Evolutionary conservation across 2,797 vertebrate species (phyloP), one percentile per base, ranked within the genome.

Genomic region (Protonibea diacanthus): DNA sequence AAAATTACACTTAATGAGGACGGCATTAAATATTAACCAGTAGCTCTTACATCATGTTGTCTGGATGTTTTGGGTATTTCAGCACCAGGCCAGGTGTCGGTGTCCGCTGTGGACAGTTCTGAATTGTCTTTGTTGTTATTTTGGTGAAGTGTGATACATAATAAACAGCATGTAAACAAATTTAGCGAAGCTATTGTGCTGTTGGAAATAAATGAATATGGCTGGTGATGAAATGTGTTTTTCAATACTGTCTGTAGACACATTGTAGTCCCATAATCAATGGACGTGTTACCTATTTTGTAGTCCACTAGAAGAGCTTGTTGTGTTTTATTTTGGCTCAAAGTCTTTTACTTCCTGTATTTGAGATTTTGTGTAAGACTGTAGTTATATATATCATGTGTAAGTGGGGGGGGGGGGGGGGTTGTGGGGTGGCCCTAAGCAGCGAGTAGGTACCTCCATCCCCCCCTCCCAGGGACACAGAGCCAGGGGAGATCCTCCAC

Each of bases 401-500:
- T 33, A n/a, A 42, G 51, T 67, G 10, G 27, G 14, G 25, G 33
- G 21, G 14, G 25, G 33, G 21, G 25, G 47, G 62, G n/a, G 33
- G 60, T 47, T 53, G 55, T 21, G 62, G 52, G 80, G 14, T 80
- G 65, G 52, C 76, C 75, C 71, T 10, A 23, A 71, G 40, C 18
- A 55, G 55, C 33, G 25, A 62, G 65, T 75, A 44, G 59, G n/a
- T 75, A 48, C 51, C 25, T 42, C 78, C 25, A 38, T 25, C 60
- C 55, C 45, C 45, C 45, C 20, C 29, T 42, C 59, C 64, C 33
- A 27, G 67, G 66, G 76, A 71, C 51, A 2, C 51, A 2, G n/a
- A 86, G 51, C 79, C 82, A 74, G 57, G 81, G 85, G 90, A 88
- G 83, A 90, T 88, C 86, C 89, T 90, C 76, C 74, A 63, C 76